Evolutionary conservation across 1,140 invertebrate species (phyloP).

Genomic region (Drosophila lowei): DNA sequence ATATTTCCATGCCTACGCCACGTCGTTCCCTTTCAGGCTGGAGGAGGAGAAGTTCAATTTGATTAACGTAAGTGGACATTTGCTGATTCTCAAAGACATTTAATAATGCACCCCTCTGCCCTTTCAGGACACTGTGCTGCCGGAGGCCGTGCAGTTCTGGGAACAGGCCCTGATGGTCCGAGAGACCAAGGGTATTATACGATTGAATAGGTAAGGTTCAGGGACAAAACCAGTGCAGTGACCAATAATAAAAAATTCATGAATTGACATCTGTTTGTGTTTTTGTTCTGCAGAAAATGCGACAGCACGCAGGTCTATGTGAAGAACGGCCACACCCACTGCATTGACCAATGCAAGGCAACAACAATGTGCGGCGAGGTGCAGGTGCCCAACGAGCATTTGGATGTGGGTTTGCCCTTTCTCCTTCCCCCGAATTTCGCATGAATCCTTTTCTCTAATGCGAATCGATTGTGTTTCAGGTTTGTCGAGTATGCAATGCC

Average conservation of each 20-base stretch:
- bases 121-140: conserved; percentile 93
- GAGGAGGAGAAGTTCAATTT: conserved; percentile 91
- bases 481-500: conserved; percentile 93
- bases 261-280: conserved; percentile 6
- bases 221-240: neutral
- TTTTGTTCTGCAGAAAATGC: conserved; percentile 87
- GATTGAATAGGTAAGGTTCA: conserved; percentile 91
- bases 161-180: conserved; percentile 94
- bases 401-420: conserved; percentile 89
- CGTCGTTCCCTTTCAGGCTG: conserved; percentile 85
- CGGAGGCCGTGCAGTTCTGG: conserved; percentile 96
- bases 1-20: conserved; percentile 9
- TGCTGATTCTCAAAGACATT: neutral
- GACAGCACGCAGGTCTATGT: conserved; percentile 92
- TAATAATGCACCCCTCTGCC: neutral
- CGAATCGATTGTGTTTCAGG: conserved; percentile 83
- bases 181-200: conserved; percentile 91
- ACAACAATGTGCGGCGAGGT: conserved; percentile 97
- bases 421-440: neutral
- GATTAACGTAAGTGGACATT: conserved; percentile 90
- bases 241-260: conserved; percentile 17
- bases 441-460: neutral
- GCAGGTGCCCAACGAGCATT: conserved; percentile 93
- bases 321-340: conserved; percentile 92
- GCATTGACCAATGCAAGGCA: conserved; percentile 92